A percentile compares a stretch with the other conserved stretches of the same genome.
Evolutionary conservation across 2,888 invertebrate genomes (phyloP).

Genomic region (Drepanosiphum platanoidis): DNA sequence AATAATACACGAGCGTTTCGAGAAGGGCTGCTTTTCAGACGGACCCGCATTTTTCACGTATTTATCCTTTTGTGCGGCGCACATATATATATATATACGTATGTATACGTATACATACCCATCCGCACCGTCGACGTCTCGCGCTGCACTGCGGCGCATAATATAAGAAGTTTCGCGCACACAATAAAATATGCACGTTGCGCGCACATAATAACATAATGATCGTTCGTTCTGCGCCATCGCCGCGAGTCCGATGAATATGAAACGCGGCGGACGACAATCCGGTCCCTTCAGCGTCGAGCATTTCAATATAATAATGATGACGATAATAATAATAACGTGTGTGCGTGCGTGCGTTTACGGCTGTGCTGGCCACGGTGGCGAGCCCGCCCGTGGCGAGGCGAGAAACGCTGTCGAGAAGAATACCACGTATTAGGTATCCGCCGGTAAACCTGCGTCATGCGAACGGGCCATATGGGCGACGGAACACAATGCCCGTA

Average conservation of each 20-base stretch:
- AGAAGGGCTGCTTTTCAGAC: constrained; percentile 35
- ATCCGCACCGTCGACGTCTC: constrained; percentile 1
- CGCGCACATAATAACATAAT: constrained; percentile 32
- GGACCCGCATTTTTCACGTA: constrained; percentile 53
- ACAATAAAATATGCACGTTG: background rate
- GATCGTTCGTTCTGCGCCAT: constrained; percentile 10
- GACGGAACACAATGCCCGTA: too few relatives aligned
- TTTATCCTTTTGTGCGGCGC: constrained; percentile 28
- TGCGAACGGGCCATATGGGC: too few relatives aligned
- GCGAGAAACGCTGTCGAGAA: background rate
- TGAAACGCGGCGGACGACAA: constrained; percentile 13
- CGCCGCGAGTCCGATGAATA: background rate
- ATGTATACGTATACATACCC: too few relatives aligned
- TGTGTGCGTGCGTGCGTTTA: background rate
- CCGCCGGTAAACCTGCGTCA: too few relatives aligned
- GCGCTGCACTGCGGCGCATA: background rate
- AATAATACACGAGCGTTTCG: background rate
- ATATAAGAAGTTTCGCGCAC: constrained; percentile 30
- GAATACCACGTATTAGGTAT: background rate
- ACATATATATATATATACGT: too few relatives aligned
- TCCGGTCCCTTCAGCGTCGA: constrained; percentile 12
- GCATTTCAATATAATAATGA: constrained; percentile 28
- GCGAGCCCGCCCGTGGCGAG: constrained; percentile 24
- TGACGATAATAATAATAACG: constrained; percentile 8
- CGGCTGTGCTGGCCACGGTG: background rate